Conservation (phyloP, 2,113 vertebrate species). For the Hiodon tergisus region DNA sequence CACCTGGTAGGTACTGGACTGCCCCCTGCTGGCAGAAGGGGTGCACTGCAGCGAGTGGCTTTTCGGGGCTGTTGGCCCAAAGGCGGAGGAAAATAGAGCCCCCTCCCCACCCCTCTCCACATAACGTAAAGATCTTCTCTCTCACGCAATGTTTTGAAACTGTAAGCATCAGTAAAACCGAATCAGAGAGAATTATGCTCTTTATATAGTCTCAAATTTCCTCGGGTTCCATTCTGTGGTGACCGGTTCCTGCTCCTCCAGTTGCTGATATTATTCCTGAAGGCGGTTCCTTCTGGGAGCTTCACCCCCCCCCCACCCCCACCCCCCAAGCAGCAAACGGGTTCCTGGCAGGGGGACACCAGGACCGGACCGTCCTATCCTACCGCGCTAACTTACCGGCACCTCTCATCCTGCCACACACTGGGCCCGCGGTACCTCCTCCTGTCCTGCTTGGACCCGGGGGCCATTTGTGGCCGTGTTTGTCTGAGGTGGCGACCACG, state of each 20-base stretch:
- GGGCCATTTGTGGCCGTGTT: too few species aligned
- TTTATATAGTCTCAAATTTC: too few species aligned
- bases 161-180: neutral
- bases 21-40: constrained; percentile 24
- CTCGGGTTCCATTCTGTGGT: neutral
- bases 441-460: too few species aligned
- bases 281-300: neutral
- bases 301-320: neutral
- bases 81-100: neutral
- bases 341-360: neutral
- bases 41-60: constrained; percentile 13
- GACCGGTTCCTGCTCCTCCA: neutral
- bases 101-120: neutral
- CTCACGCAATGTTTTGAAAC: neutral
- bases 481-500: too few species aligned
- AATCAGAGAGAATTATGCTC: neutral
- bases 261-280: neutral
- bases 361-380: neutral
- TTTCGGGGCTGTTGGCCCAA: constrained; percentile 3
- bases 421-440: too few species aligned
- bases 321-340: neutral
- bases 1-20: constrained; percentile 63
- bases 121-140: neutral
- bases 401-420: neutral
- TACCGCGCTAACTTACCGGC: neutral